phyloP scores from a whole-genome alignment of 2,113 vertebrate species.

The Nycticorax nycticorax region DNA sequence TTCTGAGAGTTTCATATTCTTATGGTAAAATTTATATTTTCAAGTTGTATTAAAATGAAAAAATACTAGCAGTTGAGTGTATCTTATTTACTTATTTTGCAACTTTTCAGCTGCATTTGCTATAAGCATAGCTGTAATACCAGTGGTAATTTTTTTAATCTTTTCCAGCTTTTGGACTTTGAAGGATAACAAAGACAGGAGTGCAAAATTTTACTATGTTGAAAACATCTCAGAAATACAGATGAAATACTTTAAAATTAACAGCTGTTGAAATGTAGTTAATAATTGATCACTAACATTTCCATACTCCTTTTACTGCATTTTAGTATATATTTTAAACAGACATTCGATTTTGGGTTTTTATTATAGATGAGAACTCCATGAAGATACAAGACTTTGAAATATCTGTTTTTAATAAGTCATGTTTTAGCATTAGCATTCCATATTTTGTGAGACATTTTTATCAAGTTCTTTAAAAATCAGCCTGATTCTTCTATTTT shows the following conservation, averaged over 20 bases:
- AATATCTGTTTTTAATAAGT: not conserved
- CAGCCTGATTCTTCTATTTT: not conserved
- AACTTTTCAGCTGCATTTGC: not conserved
- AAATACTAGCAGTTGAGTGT: accelerated
- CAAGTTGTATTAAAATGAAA: not conserved
- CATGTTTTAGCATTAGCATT: not conserved
- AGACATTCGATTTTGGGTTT: not conserved
- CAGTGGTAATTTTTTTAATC: not conserved
- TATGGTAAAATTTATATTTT: not conserved
- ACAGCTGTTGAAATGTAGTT: not conserved
- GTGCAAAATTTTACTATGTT: not conserved
- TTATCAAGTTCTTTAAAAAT: not conserved
- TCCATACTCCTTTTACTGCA: not conserved
- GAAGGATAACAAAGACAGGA: not conserved
- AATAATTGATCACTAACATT: not conserved
- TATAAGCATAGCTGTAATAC: not conserved
- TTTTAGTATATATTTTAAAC: not conserved
- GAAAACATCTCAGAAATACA: not conserved
- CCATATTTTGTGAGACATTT: not conserved
- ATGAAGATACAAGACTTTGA: not conserved
- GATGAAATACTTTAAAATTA: not conserved
- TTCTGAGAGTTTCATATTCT: not conserved
- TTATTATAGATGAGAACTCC: not conserved
- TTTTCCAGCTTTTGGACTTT: not conserved
- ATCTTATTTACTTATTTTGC: not conserved